Percentiles rank a stretch among this genome's conserved stretches.
phyloP scores from a whole-genome alignment of 2,888 invertebrate genomes.

The Agrotis segetum region DNA sequence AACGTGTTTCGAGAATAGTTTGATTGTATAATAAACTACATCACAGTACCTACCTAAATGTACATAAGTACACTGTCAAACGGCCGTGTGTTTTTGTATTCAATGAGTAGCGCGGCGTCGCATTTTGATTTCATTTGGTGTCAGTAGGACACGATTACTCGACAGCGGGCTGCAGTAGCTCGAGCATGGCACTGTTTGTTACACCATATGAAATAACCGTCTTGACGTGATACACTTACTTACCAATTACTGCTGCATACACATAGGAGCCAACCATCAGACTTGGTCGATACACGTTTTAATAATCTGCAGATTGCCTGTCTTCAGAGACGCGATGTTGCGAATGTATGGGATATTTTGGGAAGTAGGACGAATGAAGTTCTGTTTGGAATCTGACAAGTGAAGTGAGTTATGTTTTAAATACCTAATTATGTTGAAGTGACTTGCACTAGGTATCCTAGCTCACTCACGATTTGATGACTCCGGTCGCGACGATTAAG shows the following conservation, averaged over 20 bases:
- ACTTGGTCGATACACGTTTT: slow-evolving; percentile 54
- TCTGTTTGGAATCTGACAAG: slow-evolving; percentile 69
- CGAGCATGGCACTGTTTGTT: slow-evolving; percentile 66
- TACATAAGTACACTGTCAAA: slow-evolving; percentile 70
- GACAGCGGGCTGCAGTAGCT: slow-evolving; percentile 72
- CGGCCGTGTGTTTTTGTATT: slow-evolving; percentile 75
- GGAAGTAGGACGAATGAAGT: slow-evolving; percentile 72
- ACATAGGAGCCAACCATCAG: slow-evolving; percentile 33
- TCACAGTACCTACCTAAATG: slow-evolving; percentile 72
- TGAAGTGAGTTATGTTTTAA: slow-evolving; percentile 37
- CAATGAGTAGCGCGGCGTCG: slow-evolving; percentile 72
- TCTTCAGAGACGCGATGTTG: slow-evolving; percentile 65
- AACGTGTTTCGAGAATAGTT: slow-evolving; percentile 79
- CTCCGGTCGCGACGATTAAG: no score
- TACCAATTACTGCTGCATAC: slow-evolving; percentile 42
- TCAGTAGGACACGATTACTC: slow-evolving; percentile 84
- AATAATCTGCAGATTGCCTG: slow-evolving; percentile 72
- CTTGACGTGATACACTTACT: slow-evolving; percentile 62
- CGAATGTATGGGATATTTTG: slow-evolving; percentile 70
- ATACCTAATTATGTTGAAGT: slow-evolving; percentile 17
- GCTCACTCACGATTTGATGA: no score
- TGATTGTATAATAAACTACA: slow-evolving; percentile 76
- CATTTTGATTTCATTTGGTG: slow-evolving; percentile 85
- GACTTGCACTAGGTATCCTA: background rate
- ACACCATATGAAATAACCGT: slow-evolving; percentile 77